Conservation (phyloP, 2,113 vertebrate genomes). For the Balaenoptera acutorostrata region DNA sequence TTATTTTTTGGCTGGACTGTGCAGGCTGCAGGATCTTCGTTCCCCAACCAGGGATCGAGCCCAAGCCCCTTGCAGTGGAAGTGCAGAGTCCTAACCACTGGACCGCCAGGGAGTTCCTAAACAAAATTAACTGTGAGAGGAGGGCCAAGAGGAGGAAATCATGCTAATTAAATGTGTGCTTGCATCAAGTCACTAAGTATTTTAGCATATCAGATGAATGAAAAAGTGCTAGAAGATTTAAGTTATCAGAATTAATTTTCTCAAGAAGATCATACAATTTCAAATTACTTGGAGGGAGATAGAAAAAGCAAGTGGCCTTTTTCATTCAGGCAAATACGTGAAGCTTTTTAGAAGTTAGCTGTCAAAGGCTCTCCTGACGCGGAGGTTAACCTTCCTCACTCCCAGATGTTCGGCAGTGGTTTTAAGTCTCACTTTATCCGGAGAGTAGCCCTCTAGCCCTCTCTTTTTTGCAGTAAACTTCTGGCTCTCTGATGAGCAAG, state of each 20-base stretch:
- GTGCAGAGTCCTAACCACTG: no score
- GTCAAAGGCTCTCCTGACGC: fast-evolving
- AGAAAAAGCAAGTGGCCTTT: background rate
- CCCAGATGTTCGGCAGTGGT: background rate
- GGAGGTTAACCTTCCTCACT: fast-evolving
- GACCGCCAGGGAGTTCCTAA: background rate
- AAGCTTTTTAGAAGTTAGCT: background rate
- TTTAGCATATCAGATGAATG: background rate
- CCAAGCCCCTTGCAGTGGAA: no score
- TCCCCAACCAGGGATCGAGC: no score
- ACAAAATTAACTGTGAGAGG: background rate
- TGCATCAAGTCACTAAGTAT: background rate
- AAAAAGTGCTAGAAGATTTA: background rate
- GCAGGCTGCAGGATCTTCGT: no score
- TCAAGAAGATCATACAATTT: background rate
- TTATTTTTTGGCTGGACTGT: no score
- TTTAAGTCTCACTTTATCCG: background rate
- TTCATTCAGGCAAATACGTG: background rate
- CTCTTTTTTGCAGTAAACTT: background rate
- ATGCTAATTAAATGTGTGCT: background rate
- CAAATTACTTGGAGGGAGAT: background rate
- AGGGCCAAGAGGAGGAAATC: background rate
- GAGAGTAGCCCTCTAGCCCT: no score
- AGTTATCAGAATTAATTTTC: background rate
- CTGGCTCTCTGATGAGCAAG: background rate